Conservation (phyloP, 2,797 vertebrate genomes). For the Poecilia gillii region DNA sequence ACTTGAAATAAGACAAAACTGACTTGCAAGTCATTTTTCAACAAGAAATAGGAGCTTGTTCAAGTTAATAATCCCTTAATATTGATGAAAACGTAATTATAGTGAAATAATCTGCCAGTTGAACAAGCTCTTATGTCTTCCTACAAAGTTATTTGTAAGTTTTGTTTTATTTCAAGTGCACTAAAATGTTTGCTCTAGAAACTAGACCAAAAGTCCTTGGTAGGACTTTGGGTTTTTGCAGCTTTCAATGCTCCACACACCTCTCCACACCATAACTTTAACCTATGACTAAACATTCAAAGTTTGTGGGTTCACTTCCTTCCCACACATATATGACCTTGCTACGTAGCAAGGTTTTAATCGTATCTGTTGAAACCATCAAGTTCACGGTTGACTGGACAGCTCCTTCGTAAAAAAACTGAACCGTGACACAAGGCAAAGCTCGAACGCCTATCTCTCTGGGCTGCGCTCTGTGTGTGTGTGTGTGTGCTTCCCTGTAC, state of each 20-base stretch:
- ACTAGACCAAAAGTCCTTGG: too few relatives aligned
- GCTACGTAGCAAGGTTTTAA: slow-evolving; percentile 59
- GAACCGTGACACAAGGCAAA: slow-evolving; percentile 52
- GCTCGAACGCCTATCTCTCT: slow-evolving; percentile 38
- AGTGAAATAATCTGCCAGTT: too few relatives aligned
- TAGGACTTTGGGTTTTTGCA: too few relatives aligned
- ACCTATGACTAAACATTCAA: slow-evolving; percentile 58
- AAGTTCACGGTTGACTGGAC: slow-evolving; percentile 62
- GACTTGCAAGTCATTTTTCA: too few relatives aligned
- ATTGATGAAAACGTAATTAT: too few relatives aligned
- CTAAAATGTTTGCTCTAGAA: too few relatives aligned
- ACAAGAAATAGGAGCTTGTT: too few relatives aligned
- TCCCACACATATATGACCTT: slow-evolving; percentile 55
- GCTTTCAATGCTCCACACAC: slow-evolving; percentile 41
- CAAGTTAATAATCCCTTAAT: too few relatives aligned
- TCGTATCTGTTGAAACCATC: slow-evolving; percentile 60
- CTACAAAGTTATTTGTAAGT: too few relatives aligned
- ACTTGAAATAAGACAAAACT: too few relatives aligned
- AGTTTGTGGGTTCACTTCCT: slow-evolving; percentile 35
- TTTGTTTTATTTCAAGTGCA: too few relatives aligned
- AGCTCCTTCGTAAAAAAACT: slow-evolving; percentile 63
- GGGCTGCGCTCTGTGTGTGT: slow-evolving; percentile 2
- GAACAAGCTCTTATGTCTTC: too few relatives aligned
- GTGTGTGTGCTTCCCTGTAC: slow-evolving; percentile 5
- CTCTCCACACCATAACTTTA: slow-evolving; percentile 27